A percentile compares a stretch with the other conserved stretches of the same genome.
Conservation (phyloP, 1,140 invertebrate genomes). For the Drosophila eugracilis region DNA sequence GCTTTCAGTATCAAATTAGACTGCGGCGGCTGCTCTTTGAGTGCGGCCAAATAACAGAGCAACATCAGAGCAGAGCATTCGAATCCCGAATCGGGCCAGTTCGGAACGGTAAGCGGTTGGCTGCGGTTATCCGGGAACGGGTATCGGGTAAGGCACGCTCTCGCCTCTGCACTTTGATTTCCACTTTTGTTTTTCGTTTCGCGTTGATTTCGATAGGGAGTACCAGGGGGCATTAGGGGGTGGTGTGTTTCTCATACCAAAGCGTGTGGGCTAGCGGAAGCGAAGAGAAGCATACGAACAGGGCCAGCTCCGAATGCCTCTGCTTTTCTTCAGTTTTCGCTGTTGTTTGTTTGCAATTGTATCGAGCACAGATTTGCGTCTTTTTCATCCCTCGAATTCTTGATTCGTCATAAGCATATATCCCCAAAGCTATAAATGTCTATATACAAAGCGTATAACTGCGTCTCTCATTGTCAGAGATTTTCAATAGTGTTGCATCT, state of each 20-base stretch:
- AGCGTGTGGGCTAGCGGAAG: slow-evolving; percentile 6
- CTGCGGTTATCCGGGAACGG: slow-evolving; percentile 14
- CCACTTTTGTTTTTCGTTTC: not conserved
- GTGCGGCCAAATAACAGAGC: slow-evolving; percentile 42
- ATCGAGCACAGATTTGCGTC: slow-evolving; percentile 37
- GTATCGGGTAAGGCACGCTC: slow-evolving; percentile 3
- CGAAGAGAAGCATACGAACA: slow-evolving; percentile 3
- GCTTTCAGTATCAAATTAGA: slow-evolving; percentile 81
- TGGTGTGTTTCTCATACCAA: slow-evolving; percentile 16
- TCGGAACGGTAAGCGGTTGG: slow-evolving; percentile 13
- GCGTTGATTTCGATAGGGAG: not conserved
- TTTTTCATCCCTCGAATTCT: slow-evolving; percentile 39
- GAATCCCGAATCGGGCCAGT: slow-evolving; percentile 11
- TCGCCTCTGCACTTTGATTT: slow-evolving; percentile 5
- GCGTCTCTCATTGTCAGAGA: not conserved
- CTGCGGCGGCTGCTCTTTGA: slow-evolving; percentile 74
- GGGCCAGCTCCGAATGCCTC: slow-evolving; percentile 21
- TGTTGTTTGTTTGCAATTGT: slow-evolving; percentile 39
- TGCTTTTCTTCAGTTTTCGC: not conserved
- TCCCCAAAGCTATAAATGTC: slow-evolving; percentile 30
- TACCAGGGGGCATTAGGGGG: not conserved
- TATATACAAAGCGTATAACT: slow-evolving; percentile 7
- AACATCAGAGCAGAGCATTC: slow-evolving; percentile 1
- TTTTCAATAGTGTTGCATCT: not conserved
- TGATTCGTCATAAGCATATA: slow-evolving; percentile 50